Evolutionary conservation across 2,113 vertebrate genomes (phyloP), one percentile per base, ranked within the genome.

Genomic region (Sakesphorus luctuosus): DNA sequence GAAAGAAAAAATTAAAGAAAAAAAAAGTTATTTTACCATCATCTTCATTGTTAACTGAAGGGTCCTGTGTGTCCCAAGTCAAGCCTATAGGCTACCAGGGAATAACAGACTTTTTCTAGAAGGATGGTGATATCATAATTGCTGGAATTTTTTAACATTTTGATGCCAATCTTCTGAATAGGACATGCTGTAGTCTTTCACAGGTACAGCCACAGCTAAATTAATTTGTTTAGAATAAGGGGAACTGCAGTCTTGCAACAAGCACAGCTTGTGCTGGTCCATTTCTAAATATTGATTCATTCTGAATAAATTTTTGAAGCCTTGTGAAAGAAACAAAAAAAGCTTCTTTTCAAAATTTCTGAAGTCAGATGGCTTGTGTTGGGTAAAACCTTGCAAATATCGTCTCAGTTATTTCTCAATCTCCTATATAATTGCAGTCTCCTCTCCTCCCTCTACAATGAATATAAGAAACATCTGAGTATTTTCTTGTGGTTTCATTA

Each of bases 401-500:
- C 33, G 62, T 40, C 26, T 77, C 73, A 77, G 24, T 58, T 85
- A 73, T 90, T 89, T 44, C 38, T 94, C 66, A 63, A 6, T 63
- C 33, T 89, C 28, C 68, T 79, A 10, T 40, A 69, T 38, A 89
- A 94, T 84, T 83, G 55, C 1, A 13, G 26, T 25, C 35, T 94
- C 28, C 81, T 83, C 44, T 88, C 63, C 65, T 79, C 53, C 21
- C 46, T 18, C 29, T 92, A 46, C 2, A 2, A 94, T 75, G 86
- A 95, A 71, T 83, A 72, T 74, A 83, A 90, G 87, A 83, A 96
- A 52, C 26, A 81, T 65, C 69, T 83, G 35, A 72, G 52, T 71
- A 96, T 84, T 93, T 95, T 61, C 20, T 83, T 89, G 9, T 81
- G 29, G 15, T 94, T 97, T 96, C 95, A 96, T 95, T 93, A 94